Evolutionary conservation across 2,797 vertebrate genomes (phyloP), one percentile per base, ranked within the genome.

Genomic region (Phalanger gymnotis): DNA sequence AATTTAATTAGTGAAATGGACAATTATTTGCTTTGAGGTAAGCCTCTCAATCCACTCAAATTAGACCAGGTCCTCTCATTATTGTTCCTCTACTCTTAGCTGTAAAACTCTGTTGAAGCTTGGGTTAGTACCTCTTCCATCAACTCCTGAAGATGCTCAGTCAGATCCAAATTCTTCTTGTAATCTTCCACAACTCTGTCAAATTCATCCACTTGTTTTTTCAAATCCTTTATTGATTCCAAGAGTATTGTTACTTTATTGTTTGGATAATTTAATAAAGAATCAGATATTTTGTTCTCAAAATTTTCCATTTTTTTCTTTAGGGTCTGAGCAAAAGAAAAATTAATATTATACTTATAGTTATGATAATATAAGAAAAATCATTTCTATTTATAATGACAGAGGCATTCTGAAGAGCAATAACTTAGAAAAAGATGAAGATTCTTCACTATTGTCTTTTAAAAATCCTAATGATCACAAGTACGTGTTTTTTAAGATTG

Each of bases 111-210:
- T 53, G 53, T 27, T 54, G 27, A 93, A 25, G 16, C 12, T 54
- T 28, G 61, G 53, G 2, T 93, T 93, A 81, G n/a, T 98, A 99
- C 99, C 99, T 99, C 99, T 96, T 99, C 99, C 98, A 99, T 99
- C 96, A 99, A 98, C 56, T 99, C 98, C 53, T 99, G 99, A 92
- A 99, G 99, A 34, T 98, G 99, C 97, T 99, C 98, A 25, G 97
- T 98, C 97, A 99, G 98, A 94, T 99, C 99, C 96, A 99, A 98
- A 66, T 99, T 99, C 94, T 98, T 98, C 90, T 98, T 99, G 97
- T 99, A 99, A 95, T 99, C 99, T 30, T 98, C 98, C 87, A 99
- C 98, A 92, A 98, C 98, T 95, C 95, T 98, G 54, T 98, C 99
- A 96, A 99, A 99, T 93, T 99, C 99, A 96, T 98, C 98, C 98